Evolutionary conservation across 2,888 invertebrate species (phyloP), one percentile per base, ranked within the genome.

Genomic region (Clepsis dumicolana): DNA sequence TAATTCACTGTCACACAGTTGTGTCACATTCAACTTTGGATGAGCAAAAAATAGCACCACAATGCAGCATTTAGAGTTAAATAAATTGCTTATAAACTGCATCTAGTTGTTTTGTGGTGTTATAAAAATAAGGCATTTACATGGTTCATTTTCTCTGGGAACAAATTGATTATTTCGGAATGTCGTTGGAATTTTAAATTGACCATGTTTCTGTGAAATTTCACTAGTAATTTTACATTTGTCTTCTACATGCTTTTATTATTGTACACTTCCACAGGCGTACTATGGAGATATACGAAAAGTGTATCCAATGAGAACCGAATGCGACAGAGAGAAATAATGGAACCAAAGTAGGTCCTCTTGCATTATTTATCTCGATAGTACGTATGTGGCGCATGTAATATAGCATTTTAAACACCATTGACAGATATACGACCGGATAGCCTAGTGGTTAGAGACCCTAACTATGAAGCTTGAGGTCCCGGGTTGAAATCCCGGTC

Each of bases 1-100:
- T 57, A n/a, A 48, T 10, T 12, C 57, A 57, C 29, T 24, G 27
- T 59, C 29, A 44, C 68, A 64, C 68, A 59, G 53, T 24, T 57
- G 38, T 38, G 41, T 44, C 41, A 44, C 50, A 50, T 4, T 25
- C 35, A 48, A 18, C n/a, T n/a, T 38, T 18, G 57, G 64, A 63
- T 57, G 59, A 57, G 50, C 35, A 25, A 38, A 27, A n/a, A 50
- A 50, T 27, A 21, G 16, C 65, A 16, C 53, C 60, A 60, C 41
- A 53, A 41, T 16, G 12, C 16, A 18, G 44, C 16, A 44, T 44
- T 5, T 18, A 18, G 21, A 48, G 21, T 48, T 41, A 4, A 21
- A 48, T 21, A 12, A 48, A 21, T 21, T 48, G 21, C 48, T 21
- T 48, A 21, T 48, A 18, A 54, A 24, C 56, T 29, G 21, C 10